Base-by-base conservation (phyloP, 2,888 invertebrate genomes). In the Deilephila elpenor region DNA sequence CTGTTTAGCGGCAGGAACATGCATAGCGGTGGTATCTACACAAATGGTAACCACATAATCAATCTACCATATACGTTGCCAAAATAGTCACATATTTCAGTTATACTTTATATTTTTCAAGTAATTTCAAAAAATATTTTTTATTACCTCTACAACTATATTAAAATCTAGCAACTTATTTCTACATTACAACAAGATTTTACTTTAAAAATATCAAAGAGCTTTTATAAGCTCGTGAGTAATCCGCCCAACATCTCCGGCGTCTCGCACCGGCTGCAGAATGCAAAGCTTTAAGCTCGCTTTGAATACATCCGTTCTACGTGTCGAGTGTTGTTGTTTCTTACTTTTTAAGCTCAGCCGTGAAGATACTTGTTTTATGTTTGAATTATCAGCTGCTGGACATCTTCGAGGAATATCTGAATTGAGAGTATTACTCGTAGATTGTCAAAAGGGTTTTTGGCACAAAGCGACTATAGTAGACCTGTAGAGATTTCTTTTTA, bases 241-340 rank as follows among this genome's bases (percentile, higher is more conserved):
- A 64, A n/a, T 8, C n/a, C 37, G 59, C 70, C 29, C 64, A 53
- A 74, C 71, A 75, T 67, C 74, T 71, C 62, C 70, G 61, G 73
- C 73, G 75, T 74, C 76, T 76, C 32, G 74, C 74, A 76, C 76
- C 75, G 76, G 73, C 70, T 73, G 71, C 77, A 75, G 78, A 78
- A 76, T 80, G 77, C 74, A 78, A 78, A 79, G 76, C 64, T 74
- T 64, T 72, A 78, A 77, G 72, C 72, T 25, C 67, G 77, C 74
- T 75, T 75, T 76, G 80, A 79, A 78, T 79, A 78, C 77, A 75
- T 75, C 78, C 76, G 77, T 75, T 75, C 74, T 59, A 67, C 67
- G 72, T 67, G 72, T 73, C 67, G 59, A 71, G 74, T 75, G 71
- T 74, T 79, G 74, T 75, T 74, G 73, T 73, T 73, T 51, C 53